These are phyloP conservation scores for Forbesichthys papilliferus DNA, from an alignment of 2,113 vertebrate species.

Conservation along the genomic window DNA sequence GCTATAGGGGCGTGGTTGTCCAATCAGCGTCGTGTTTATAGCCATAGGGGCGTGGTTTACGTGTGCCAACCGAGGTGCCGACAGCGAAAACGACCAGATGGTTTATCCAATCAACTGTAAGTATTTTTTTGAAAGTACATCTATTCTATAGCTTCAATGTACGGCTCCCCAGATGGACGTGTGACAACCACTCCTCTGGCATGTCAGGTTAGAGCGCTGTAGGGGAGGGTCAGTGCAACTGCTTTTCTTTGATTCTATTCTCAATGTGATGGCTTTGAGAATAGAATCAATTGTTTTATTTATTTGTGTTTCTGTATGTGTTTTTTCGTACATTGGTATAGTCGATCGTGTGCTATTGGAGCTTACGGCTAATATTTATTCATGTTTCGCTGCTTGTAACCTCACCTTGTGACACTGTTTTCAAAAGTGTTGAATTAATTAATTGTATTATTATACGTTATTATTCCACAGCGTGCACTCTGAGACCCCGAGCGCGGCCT, in stretches of 20 bases:
- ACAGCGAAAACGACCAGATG: too few relatives aligned
- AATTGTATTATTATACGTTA: conserved; percentile 15
- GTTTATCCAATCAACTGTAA: too few relatives aligned
- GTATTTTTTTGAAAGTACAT: too few relatives aligned
- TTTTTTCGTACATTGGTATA: background rate
- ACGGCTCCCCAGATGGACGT: too few relatives aligned
- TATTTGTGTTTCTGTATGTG: background rate
- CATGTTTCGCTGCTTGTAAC: background rate
- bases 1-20: too few relatives aligned
- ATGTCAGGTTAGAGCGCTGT: too few relatives aligned
- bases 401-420: background rate
- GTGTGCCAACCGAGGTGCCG: too few relatives aligned
- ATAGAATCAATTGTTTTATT: background rate
- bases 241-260: too few relatives aligned
- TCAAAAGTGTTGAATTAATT: conserved; percentile 1
- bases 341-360: background rate
- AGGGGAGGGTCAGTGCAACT: too few relatives aligned
- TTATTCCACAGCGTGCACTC: background rate
- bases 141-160: too few relatives aligned
- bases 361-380: background rate
- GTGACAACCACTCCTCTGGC: background rate
- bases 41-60: too few relatives aligned
- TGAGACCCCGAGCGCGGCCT: conserved; percentile 11
- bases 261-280: background rate
- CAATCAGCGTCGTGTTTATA: too few relatives aligned